Evolutionary conservation across 2,888 invertebrate genomes (phyloP).

Genomic region (Campoplex capitator): DNA sequence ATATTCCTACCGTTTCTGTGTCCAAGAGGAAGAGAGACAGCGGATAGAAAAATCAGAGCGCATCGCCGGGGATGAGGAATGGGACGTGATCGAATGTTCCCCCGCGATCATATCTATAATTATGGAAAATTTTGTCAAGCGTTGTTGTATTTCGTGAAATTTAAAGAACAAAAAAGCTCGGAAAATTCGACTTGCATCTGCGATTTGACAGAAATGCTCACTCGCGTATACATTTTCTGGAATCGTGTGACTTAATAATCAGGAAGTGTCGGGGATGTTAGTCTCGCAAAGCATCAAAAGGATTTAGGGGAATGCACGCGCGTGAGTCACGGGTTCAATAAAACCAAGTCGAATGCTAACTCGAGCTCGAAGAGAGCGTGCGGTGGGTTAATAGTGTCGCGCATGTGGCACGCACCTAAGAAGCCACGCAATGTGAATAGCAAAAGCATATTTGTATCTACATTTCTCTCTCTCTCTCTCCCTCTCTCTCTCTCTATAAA

Average conservation of each 20-base stretch:
- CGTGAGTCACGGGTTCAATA: slow-evolving; percentile 59
- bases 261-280: slow-evolving; percentile 35
- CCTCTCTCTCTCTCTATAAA: not conserved
- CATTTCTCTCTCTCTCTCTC: not conserved
- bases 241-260: slow-evolving; percentile 25
- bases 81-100: not conserved
- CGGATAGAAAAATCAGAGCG: slow-evolving; percentile 41
- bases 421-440: slow-evolving; percentile 62
- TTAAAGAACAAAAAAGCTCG: not conserved
- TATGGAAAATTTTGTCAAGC: not conserved
- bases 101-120: slow-evolving; percentile 15
- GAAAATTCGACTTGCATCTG: not conserved
- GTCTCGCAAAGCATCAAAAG: slow-evolving; percentile 29
- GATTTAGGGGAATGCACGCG: slow-evolving; percentile 51
- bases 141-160: not conserved
- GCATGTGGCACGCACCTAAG: slow-evolving; percentile 62
- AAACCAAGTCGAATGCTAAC: slow-evolving; percentile 56
- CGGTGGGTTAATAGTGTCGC: slow-evolving; percentile 64
- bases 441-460: slow-evolving; percentile 41
- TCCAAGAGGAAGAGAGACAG: slow-evolving; percentile 14
- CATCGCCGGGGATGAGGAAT: not conserved
- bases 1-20: slow-evolving; percentile 32
- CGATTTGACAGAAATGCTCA: not conserved
- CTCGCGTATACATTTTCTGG: not conserved
- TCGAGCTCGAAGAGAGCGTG: slow-evolving; percentile 20